Percentiles rank a stretch among this genome's conserved stretches.
These are phyloP conservation scores for Creontiades dilutus DNA, from an alignment of 2,888 invertebrate species.

Conservation along the genomic window DNA sequence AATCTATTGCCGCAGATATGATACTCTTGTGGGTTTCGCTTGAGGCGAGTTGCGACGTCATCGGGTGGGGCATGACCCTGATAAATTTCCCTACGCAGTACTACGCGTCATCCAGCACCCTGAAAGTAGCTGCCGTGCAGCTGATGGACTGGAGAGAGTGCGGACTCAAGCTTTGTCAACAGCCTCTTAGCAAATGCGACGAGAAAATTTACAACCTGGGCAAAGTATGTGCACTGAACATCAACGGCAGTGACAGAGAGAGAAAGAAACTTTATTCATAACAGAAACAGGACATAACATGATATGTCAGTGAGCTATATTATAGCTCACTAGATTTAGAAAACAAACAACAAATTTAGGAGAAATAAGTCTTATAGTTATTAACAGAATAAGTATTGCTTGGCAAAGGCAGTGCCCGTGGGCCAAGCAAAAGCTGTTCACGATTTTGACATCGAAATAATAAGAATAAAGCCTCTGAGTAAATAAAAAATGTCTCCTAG, in stretches of 20 bases:
- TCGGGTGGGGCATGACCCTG: slow-evolving; percentile 40
- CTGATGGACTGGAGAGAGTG: slow-evolving; percentile 52
- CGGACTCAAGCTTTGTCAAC: slow-evolving; percentile 31
- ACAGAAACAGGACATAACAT: no score
- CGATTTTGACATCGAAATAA: no score
- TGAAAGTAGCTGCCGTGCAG: slow-evolving; percentile 43
- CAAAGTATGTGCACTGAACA: slow-evolving; percentile 39
- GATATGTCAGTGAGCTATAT: no score
- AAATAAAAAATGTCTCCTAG: no score
- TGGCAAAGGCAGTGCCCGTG: no score
- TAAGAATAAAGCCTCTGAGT: no score
- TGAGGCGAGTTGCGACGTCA: slow-evolving; percentile 12
- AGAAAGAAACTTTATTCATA: no score
- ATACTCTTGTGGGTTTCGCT: slow-evolving; percentile 43
- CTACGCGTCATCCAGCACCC: slow-evolving; percentile 10
- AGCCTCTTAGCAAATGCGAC: slow-evolving; percentile 42
- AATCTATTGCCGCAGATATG: neutral
- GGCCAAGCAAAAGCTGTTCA: no score
- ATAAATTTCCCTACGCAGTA: slow-evolving; percentile 36
- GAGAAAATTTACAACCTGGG: slow-evolving; percentile 43
- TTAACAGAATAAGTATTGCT: no score
- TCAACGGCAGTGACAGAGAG: slow-evolving; percentile 63
- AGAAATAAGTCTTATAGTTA: no score
- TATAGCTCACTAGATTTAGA: no score
- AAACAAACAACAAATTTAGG: no score